Evolutionary conservation across 2,888 invertebrate genomes (phyloP).

Genomic region (Volucella zonaria): DNA sequence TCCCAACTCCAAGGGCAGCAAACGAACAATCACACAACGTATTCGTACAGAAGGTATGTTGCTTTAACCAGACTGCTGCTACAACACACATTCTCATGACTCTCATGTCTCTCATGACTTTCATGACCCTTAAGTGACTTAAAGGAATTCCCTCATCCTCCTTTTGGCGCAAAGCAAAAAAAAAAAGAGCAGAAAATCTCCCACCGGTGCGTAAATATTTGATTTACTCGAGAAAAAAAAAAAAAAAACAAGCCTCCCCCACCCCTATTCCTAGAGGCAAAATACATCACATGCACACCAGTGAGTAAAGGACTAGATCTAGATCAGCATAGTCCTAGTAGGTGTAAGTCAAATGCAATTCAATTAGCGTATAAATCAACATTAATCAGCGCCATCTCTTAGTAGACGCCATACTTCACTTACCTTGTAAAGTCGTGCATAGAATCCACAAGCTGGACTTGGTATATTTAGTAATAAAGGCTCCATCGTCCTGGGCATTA

Average conservation of each 20-base stretch:
- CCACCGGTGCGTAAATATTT: constrained; percentile 20
- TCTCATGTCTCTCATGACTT: constrained; percentile 24
- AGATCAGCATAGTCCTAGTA: no score
- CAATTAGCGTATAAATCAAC: constrained; percentile 72
- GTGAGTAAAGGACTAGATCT: no score
- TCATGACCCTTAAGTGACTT: constrained; percentile 30
- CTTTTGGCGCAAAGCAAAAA: not conserved
- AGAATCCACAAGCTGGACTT: constrained; percentile 83
- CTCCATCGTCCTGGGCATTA: constrained; percentile 81
- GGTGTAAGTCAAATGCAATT: constrained; percentile 61
- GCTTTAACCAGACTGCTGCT: not conserved
- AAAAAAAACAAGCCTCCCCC: not conserved
- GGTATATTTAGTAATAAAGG: constrained; percentile 81
- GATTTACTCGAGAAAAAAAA: not conserved
- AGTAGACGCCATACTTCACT: constrained; percentile 57
- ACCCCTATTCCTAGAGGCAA: not conserved
- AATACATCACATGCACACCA: no score
- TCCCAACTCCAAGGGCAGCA: constrained; percentile 5
- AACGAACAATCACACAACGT: constrained; percentile 21
- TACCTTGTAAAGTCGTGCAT: constrained; percentile 81
- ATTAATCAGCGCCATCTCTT: constrained; percentile 67
- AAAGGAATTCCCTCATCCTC: not conserved
- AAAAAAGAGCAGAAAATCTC: not conserved
- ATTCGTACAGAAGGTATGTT: no score
- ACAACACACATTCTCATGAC: constrained; percentile 22